A percentile compares a stretch with the other conserved stretches of the same genome.
Evolutionary conservation across 2,888 invertebrate genomes (phyloP).

Genomic region (Hirtodrosophila cameraria): DNA sequence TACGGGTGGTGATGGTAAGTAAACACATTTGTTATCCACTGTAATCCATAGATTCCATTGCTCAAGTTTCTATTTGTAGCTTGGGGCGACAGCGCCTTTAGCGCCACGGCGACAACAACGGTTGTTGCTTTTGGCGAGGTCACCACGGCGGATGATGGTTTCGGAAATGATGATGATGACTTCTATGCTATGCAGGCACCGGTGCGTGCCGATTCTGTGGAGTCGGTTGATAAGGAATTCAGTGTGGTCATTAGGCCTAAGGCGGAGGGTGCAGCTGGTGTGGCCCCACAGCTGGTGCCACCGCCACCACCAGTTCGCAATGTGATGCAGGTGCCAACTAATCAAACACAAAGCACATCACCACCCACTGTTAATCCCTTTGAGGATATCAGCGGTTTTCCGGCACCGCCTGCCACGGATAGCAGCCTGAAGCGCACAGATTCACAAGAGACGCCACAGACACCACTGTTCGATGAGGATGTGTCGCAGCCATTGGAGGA

Average conservation of each 20-base stretch:
- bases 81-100: conserved; percentile 83
- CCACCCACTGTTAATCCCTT: conserved; percentile 91
- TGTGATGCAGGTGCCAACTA: not conserved
- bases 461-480: conserved; percentile 97
- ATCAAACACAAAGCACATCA: conserved; percentile 23
- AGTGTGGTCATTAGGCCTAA: conserved; percentile 90
- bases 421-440: conserved; percentile 85
- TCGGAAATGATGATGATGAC: conserved; percentile 90
- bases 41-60: not conserved
- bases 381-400: conserved; percentile 80
- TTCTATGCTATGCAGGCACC: conserved; percentile 93
- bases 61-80: conserved; percentile 61
- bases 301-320: conserved; percentile 85
- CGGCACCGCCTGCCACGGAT: conserved; percentile 72
- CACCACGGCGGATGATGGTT: conserved; percentile 84
- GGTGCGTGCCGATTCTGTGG: conserved; percentile 87
- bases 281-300: conserved; percentile 91
- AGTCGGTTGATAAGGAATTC: conserved; percentile 90
- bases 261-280: conserved; percentile 84
- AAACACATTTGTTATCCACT: not conserved
- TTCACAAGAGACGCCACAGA: conserved; percentile 93
- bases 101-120: conserved; percentile 76
- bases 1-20: conserved; percentile 81
- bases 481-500: conserved; percentile 95
- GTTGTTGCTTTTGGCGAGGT: conserved; percentile 81